Evolutionary conservation across 2,888 invertebrate genomes (phyloP), one percentile per base, ranked within the genome.

Genomic region (Thera britannica): DNA sequence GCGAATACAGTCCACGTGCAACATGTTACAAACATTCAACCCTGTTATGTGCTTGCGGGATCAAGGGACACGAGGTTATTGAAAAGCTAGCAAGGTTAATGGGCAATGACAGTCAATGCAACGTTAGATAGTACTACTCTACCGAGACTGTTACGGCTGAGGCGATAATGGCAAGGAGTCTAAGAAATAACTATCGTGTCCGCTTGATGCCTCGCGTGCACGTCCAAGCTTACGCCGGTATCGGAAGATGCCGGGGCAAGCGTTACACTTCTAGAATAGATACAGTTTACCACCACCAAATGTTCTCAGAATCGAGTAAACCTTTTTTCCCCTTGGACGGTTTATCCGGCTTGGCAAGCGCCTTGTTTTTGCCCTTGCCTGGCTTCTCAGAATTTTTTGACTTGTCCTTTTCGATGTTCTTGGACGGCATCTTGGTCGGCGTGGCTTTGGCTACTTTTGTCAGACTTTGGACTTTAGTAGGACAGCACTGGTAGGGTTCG

Each of bases 401-500:
- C 82, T 90, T 93, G 77, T 89, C 86, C 83, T 91, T 94, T 72
- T 87, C 90, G 72, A 90, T 83, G 83, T 92, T 94, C 89, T 90
- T 90, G 80, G 89, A 90, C 79, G 95, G 95, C 93, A 95, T 95
- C 95, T 92, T 94, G 82, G 90, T 89, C 76, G 92, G 94, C 83
- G 95, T 95, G 93, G 95, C 95, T 94, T 96, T 97, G 92, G 96
- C 96, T 90, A 97, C 95, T 95, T 96, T 97, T 83, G 96, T 96
- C 86, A 96, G 95, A 90, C 95, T 96, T 89, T 95, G 95, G 90
- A 96, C 95, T 95, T 97, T 96, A 91, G 96, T 96, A 92, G 97
- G 97, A 95, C 97, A 98, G 96, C 97, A 97, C 95, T 97, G 97
- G 96, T 97, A 98, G 90, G 97, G 97, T 96, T 96, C 97, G 94